These are phyloP conservation scores for Abscondita cerata DNA, from an alignment of 2,888 invertebrate species.

Conservation along the genomic window DNA sequence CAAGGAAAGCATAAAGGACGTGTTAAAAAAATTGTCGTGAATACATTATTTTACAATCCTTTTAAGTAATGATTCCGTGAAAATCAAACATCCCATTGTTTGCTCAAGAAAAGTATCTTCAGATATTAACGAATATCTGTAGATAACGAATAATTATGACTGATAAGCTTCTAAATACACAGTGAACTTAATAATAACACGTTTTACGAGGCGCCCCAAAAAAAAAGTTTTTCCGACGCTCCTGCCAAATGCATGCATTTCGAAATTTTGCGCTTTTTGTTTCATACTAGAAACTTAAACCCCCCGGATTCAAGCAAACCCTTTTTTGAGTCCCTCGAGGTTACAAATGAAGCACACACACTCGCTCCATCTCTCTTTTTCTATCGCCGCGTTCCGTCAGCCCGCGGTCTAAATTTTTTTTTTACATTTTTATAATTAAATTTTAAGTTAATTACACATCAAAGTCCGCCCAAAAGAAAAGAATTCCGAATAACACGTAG, in stretches of 20 bases:
- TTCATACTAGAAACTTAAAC: too few species aligned
- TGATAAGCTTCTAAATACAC: constrained; percentile 35
- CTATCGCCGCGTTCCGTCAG: constrained; percentile 24
- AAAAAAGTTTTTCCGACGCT: background rate
- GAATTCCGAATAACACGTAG: background rate
- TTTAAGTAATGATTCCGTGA: constrained; percentile 35
- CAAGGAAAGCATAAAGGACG: constrained; percentile 14
- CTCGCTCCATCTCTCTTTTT: too few species aligned
- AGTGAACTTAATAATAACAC: constrained; percentile 16
- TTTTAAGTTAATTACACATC: constrained; percentile 7
- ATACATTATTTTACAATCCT: constrained; percentile 23
- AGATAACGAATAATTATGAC: constrained; percentile 39
- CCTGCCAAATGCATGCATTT: background rate
- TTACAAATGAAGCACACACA: constrained; percentile 19
- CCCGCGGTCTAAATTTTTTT: constrained; percentile 3
- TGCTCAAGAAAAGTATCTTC: constrained; percentile 33
- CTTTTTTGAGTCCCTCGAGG: constrained; percentile 29
- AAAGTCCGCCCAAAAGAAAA: background rate
- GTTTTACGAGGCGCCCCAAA: constrained; percentile 18
- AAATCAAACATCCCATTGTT: constrained; percentile 36
- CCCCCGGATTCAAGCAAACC: constrained; percentile 27
- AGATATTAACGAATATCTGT: constrained; percentile 41
- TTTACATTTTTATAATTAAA: constrained; percentile 7
- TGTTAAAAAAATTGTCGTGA: constrained; percentile 17
- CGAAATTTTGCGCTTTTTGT: too few species aligned